These are phyloP conservation scores for Lysiphlebus fabarum DNA, from an alignment of 1,140 invertebrate genomes.

Conservation along the genomic window DNA sequence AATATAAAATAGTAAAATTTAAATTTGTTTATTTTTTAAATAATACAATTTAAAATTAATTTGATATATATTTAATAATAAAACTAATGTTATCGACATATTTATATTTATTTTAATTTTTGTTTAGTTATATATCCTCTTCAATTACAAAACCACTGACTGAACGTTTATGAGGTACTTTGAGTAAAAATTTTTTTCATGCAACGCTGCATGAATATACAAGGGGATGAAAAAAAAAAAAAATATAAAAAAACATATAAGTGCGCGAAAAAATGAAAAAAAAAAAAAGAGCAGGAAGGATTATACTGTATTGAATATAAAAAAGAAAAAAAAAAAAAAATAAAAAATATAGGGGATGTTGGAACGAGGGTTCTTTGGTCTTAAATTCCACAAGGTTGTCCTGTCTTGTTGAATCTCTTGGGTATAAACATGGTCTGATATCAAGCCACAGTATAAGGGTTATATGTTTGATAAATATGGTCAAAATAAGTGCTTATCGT, in stretches of 20 bases:
- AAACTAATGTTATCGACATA: too few species aligned
- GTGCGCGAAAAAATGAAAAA: slow-evolving; percentile 10
- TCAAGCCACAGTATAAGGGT: slow-evolving; percentile 45
- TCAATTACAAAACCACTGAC: not conserved
- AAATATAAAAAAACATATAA: slow-evolving; percentile 4
- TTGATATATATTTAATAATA: too few species aligned
- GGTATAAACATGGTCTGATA: slow-evolving; percentile 22
- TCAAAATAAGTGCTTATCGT: slow-evolving; percentile 54
- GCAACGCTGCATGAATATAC: slow-evolving; percentile 53
- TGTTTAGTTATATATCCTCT: too few species aligned
- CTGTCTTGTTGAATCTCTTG: slow-evolving; percentile 37
- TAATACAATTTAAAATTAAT: not conserved
- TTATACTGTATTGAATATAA: not conserved
- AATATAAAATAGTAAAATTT: not conserved
- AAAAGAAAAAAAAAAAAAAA: slow-evolving; percentile 6
- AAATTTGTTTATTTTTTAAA: not conserved
- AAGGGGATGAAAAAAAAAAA: slow-evolving; percentile 15
- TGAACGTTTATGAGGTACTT: slow-evolving; percentile 27
- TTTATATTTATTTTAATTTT: too few species aligned
- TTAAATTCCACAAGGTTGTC: slow-evolving; percentile 52
- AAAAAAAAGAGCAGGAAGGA: slow-evolving; percentile 5
- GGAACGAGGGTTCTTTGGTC: slow-evolving; percentile 41
- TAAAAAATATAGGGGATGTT: not conserved
- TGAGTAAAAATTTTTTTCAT: slow-evolving; percentile 48
- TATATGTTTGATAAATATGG: slow-evolving; percentile 54